Evolutionary conservation across 2,113 vertebrate genomes (phyloP), one percentile per base, ranked within the genome.

Genomic region (Nettapus auritus): DNA sequence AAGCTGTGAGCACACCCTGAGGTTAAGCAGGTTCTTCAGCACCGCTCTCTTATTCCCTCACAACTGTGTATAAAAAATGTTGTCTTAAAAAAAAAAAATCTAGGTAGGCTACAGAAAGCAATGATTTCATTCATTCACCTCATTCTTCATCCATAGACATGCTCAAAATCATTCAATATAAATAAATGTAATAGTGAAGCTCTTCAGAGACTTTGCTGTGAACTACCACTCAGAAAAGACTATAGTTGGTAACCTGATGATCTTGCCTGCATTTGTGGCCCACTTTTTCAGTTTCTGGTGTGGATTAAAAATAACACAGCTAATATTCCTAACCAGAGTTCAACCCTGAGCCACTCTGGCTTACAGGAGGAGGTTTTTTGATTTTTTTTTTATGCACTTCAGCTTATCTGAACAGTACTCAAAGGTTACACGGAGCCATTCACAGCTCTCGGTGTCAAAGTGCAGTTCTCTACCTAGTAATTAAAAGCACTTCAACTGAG

Each of bases 11-110:
- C 62, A 28, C 40, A 60, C 16, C 50, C n/a, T 52, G 34, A 76
- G 55, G 50, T 80, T 75, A 64, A 71, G 64, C 77, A 95, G 57
- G 64, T 86, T 92, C 71, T 81, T 90, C 83, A 81, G 59, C 63
- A 67, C 46, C 80, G 44, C 68, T 70, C 46, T 78, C 29, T 77
- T 86, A 70, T 87, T 88, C 73, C 14, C 20, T 74, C 69, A 62
- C 38, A 76, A 25, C 4, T 33, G 8, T 25, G 13, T 60, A 62
- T 28, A 56, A 74, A 84, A 69, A 69, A 46, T 0, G 4, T 23
- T 83, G 42, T 90, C 33, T 70, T 31, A 82, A 60, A 84, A 79
- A 94, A 84, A 82, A 38, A 20, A 53, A 82, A 82, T 55, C 15
- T 42, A 74, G 33, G 19, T 46, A 63, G 22, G 22, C 56, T 86